Evolutionary conservation across 2,888 invertebrate genomes (phyloP).

Genomic region (Scaptomyza tumidula): DNA sequence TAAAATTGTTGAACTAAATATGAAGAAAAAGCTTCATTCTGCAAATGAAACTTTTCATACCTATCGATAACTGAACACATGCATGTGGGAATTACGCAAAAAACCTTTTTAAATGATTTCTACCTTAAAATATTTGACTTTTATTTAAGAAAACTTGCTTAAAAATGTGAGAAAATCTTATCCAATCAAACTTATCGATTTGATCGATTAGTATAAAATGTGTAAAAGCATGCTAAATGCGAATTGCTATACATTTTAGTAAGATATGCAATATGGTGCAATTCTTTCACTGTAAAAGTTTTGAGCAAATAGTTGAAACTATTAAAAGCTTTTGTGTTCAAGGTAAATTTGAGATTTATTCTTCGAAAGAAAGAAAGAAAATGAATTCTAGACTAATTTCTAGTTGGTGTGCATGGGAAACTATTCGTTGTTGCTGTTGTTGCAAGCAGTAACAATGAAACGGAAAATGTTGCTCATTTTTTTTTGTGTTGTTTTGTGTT

Average conservation of each 20-base stretch:
- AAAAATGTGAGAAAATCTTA: background rate
- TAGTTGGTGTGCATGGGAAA: conserved; percentile 27
- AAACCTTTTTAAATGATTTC: too few species aligned
- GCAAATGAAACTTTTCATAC: background rate
- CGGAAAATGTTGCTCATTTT: conserved; percentile 74
- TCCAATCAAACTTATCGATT: background rate
- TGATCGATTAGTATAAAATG: background rate
- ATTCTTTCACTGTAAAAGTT: too few species aligned
- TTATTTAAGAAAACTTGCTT: background rate
- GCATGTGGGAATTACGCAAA: background rate
- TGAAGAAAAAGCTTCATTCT: background rate
- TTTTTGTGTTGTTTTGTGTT: conserved; percentile 12
- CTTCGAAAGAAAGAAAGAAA: background rate
- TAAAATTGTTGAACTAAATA: background rate
- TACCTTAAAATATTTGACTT: too few species aligned
- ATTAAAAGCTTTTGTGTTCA: background rate
- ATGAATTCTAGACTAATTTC: background rate
- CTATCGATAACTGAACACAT: background rate
- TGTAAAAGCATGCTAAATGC: background rate
- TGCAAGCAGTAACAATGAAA: conserved; percentile 64
- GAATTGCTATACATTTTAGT: background rate
- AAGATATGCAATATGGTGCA: background rate
- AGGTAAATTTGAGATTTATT: background rate
- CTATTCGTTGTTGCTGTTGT: conserved; percentile 29
- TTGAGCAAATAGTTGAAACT: too few species aligned